A percentile compares a stretch with the other conserved stretches of the same genome.
These are phyloP conservation scores for Girardia tigrina DNA, from an alignment of 2,888 invertebrate genomes.

Conservation along the genomic window DNA sequence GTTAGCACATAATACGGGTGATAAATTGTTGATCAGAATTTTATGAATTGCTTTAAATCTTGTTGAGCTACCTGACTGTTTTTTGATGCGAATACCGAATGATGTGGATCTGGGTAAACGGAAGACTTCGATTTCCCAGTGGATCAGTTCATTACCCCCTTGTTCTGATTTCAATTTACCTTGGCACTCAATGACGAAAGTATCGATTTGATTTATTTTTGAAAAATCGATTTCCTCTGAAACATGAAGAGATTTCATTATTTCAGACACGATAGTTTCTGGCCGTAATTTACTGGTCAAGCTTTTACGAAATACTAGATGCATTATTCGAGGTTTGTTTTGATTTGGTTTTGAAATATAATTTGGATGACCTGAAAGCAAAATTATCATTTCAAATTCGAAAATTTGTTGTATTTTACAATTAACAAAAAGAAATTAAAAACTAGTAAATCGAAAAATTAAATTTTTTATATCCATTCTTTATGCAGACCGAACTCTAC, in stretches of 20 bases:
- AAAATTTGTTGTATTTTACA: too few species aligned
- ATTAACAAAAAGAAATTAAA: too few species aligned
- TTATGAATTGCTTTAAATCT: not conserved
- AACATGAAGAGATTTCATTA: not conserved
- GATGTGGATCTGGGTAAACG: not conserved
- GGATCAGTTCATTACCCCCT: slow-evolving; percentile 3
- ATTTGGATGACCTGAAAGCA: not conserved
- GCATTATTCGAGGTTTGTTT: slow-evolving; percentile 3
- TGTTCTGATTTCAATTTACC: slow-evolving; percentile 23
- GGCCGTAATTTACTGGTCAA: not conserved
- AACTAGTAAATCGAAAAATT: too few species aligned
- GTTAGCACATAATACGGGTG: not conserved
- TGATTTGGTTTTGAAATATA: not conserved
- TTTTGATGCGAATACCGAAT: slow-evolving; percentile 6
- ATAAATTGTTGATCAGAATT: not conserved
- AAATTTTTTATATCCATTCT: too few species aligned
- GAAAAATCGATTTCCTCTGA: slow-evolving; percentile 4
- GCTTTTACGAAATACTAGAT: not conserved
- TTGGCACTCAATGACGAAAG: slow-evolving; percentile 4
- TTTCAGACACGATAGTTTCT: not conserved
- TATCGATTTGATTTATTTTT: not conserved
- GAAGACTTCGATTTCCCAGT: slow-evolving; percentile 20
- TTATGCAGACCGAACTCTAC: too few species aligned
- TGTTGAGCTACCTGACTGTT: not conserved
- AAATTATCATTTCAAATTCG: too few species aligned